Evolutionary conservation across 2,113 vertebrate genomes (phyloP), one percentile per base, ranked within the genome.

Genomic region (Nothobranchius kuhntae): DNA sequence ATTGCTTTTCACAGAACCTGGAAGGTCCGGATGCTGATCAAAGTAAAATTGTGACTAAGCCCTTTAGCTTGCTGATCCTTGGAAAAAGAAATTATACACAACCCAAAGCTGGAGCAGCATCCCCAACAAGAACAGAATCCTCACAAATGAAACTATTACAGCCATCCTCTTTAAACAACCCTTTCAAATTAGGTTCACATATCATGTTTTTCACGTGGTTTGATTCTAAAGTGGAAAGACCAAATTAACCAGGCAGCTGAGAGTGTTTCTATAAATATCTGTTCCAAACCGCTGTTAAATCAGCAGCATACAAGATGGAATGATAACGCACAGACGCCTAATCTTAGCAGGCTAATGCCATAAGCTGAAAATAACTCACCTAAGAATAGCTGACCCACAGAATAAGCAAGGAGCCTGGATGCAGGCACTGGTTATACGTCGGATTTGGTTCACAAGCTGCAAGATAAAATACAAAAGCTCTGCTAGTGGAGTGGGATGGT

Each of bases 301-400:
- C 95, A 94, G 93, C 95, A 94, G 93, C 92, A 93, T 93, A 93
- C 93, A 89, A 96, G 95, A 97, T 95, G 95, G 94, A 93, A 96
- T 92, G 96, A 98, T 96, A 98, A 96, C 91, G 93, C 94, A 94
- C 94, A 96, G 91, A 94, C 87, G 89, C 92, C 96, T 98, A 98
- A 98, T 98, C 96, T 98, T 97, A 98, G 95, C 95, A 92, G 93
- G 91, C 95, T 94, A 87, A 95, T 96, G 94, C 96, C 95, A 95
- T 95, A 94, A 96, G 94, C 95, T 95, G 93, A 95, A 97, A 98
- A 98, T 99, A 98, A 95, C 94, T 82, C 87, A 86, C 89, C 96
- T 96, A 98, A 98, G 96, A 98, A 99, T 98, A 99, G 96, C 95
- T 96, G 97, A 97, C 96, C 98, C 95, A 95, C 92, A 94, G 93